phyloP scores from a whole-genome alignment of 30 jellyfish, hydroid and myxozoan genomes.

The Hydra vulgaris region DNA sequence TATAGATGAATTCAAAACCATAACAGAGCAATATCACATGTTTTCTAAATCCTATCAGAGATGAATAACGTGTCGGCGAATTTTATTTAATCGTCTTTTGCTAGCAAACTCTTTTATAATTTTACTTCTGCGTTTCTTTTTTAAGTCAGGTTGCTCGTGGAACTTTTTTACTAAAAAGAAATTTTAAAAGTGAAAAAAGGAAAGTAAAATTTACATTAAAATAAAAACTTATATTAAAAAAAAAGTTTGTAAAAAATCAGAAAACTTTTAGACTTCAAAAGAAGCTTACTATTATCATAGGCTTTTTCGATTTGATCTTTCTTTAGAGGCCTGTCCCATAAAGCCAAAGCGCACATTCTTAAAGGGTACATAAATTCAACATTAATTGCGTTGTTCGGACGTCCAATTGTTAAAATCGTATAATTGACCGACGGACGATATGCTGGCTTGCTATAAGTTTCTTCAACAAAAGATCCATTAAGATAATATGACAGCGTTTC shows the following conservation, averaged over 20 bases:
- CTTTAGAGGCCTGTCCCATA: conserved; percentile 95
- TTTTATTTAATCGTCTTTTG: neutral
- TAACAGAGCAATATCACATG: no score
- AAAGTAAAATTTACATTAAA: no score
- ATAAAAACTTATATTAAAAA: no score
- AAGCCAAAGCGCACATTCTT: conserved; percentile 52
- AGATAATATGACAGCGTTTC: conserved; percentile 43
- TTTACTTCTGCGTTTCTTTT: neutral
- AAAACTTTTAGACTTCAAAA: neutral
- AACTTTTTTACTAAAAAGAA: neutral
- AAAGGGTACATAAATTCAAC: conserved; percentile 75
- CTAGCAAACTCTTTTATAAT: neutral
- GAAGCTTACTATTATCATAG: conserved; percentile 30
- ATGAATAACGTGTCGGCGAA: neutral
- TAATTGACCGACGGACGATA: conserved; percentile 55
- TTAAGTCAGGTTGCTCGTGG: neutral
- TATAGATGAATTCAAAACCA: no score
- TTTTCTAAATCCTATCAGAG: no score
- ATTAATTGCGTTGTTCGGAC: conserved; percentile 86
- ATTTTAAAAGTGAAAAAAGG: neutral
- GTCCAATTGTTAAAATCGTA: conserved; percentile 69
- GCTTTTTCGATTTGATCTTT: conserved; percentile 50
- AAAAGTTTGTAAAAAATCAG: neutral
- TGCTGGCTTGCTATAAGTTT: conserved; percentile 28
- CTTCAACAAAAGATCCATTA: conserved; percentile 32